Base-by-base conservation (phyloP, 2,797 vertebrate species). In the Macroramphosus scolopax region DNA sequence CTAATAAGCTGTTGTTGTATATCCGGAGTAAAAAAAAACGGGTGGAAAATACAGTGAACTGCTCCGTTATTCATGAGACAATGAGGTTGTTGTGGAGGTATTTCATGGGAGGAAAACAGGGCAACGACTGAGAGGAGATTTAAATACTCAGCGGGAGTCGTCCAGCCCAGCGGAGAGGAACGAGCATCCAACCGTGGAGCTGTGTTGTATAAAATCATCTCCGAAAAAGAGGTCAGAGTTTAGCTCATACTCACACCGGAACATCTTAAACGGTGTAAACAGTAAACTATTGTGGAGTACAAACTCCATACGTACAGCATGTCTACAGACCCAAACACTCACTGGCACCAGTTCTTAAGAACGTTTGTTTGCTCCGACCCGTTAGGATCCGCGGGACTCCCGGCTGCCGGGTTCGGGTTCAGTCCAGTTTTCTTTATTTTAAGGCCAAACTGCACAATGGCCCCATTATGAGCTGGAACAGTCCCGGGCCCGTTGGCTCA, bases 151-250 rank as follows among this genome's bases (percentile, higher is more conserved):
- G 64, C 62, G 52, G 80, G 80, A 51, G 53, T 45, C 53, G 67
- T 46, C 52, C 68, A 52, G 17, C 53, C 29, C 29, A 9, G 29
- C 29, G 3, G 29, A 12, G 32, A 36, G 8, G 2, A 45, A 13
- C 25, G 8, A 40, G 28, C 25, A 20, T 13, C 25, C 33, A 10
- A 46, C 46, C 56, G 41, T 66, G 40, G 13, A 59, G 47, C 57
- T 34, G 34, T 64, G 61, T 76, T 80, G 77, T 63, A 53, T 73
- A 63, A 56, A 56, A 64, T 59, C 34, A 40, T 48, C 45, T 30
- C 63, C 49, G 40, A n/a, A 78, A 90, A 87, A 77, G 72, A 55
- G 80, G 83, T 82, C 81, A 79, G 32, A 69, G 75, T 75, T 81
- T 65, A 78, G 70, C 63, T 78, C 53, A 62, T 68, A 61, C 50